phyloP scores from a whole-genome alignment of 2,797 vertebrate species.

The Crocodylus rhombifer region DNA sequence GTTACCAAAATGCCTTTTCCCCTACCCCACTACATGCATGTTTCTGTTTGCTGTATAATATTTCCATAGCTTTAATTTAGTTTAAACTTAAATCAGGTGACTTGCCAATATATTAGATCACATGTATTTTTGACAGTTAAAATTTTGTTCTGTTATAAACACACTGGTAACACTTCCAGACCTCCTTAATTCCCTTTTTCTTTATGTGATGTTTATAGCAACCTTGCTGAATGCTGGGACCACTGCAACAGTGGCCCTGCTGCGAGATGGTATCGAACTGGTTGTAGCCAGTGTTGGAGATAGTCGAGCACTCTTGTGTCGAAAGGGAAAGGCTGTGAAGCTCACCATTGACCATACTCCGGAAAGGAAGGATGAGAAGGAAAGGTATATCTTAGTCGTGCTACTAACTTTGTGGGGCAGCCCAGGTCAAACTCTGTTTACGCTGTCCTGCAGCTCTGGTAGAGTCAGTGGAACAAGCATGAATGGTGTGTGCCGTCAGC shows the following conservation, averaged over 20 bases:
- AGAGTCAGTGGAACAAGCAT: neutral
- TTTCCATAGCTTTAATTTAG: conserved; percentile 64
- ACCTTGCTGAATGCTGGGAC: conserved; percentile 87
- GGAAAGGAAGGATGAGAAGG: conserved; percentile 97
- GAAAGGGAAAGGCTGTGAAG: conserved; percentile 93
- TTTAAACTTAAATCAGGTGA: conserved; percentile 53
- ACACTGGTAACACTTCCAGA: fast-evolving
- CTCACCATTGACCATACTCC: conserved; percentile 96
- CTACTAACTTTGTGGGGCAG: neutral
- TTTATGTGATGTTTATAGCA: conserved; percentile 79
- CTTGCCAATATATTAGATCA: conserved; percentile 27
- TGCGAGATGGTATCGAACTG: conserved; percentile 95
- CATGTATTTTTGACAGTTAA: conserved; percentile 20
- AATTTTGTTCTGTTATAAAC: conserved; percentile 21
- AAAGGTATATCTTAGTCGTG: conserved; percentile 84
- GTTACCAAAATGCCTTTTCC: conserved; percentile 48
- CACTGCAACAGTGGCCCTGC: conserved; percentile 96
- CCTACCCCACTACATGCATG: conserved; percentile 58
- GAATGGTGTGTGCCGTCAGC: no score
- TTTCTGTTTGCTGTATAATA: neutral
- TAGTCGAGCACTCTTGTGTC: conserved; percentile 95
- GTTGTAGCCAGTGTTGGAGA: conserved; percentile 97
- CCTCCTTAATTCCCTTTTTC: conserved; percentile 34
- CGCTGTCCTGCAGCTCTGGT: neutral
- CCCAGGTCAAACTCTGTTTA: neutral